phyloP scores from a whole-genome alignment of 2,888 invertebrate genomes.

The Ellobium chinense region DNA sequence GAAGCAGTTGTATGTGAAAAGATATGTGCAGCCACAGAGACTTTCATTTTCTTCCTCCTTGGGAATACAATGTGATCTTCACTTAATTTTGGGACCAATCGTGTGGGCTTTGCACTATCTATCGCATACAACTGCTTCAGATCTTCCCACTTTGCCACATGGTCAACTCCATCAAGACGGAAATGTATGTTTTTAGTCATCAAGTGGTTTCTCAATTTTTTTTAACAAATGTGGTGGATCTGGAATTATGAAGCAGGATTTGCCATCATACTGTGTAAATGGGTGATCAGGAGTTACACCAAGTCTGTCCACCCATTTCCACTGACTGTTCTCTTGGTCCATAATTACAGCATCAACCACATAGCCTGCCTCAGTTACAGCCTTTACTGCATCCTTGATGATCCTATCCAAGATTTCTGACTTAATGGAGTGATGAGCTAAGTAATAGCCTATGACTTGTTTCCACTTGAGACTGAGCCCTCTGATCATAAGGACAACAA shows the following conservation, averaged over 20 bases:
- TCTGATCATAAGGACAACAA: background rate
- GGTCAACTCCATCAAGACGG: background rate
- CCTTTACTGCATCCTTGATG: background rate
- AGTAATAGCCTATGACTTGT: background rate
- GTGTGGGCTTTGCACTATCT: background rate
- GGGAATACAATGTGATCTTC: background rate
- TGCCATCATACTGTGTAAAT: background rate
- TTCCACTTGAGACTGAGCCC: background rate
- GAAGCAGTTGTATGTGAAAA: background rate
- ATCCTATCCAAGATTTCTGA: background rate
- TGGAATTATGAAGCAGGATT: background rate
- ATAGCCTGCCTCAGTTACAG: background rate
- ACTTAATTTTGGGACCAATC: background rate
- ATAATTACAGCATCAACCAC: background rate
- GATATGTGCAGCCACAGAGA: background rate
- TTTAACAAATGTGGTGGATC: background rate
- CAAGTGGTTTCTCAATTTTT: background rate
- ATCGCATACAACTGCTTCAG: background rate
- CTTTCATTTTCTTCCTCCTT: background rate
- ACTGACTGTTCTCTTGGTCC: background rate
- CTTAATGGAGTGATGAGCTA: background rate
- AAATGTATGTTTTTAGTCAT: background rate
- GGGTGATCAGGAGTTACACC: background rate
- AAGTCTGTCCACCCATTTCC: background rate
- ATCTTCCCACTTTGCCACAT: background rate